Base-by-base conservation (phyloP, 2,113 vertebrate species). In the Campylorhamphus procurvoides region DNA sequence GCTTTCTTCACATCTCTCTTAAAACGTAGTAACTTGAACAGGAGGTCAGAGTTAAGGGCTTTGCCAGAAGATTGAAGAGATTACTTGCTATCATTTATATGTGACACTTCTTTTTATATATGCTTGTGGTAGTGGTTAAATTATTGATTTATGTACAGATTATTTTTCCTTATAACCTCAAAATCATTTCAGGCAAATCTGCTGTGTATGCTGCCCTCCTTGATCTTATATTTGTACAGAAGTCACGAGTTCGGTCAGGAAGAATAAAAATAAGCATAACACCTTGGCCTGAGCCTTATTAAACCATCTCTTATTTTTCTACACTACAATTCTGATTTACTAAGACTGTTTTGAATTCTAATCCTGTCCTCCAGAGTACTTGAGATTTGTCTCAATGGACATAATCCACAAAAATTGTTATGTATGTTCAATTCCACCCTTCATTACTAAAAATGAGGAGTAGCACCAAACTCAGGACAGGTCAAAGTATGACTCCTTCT, bases 1-100 rank as follows among this genome's bases (percentile, higher is more conserved):
- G 60, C 22, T 90, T 95, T 84, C 76, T 59, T 94, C 83, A 55
- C 44, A 55, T 74, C 75, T 86, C 35, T 84, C 47, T 90, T 88
- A 81, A 93, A 94, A 92, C 18, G 29, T n/a, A 63, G 67, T n/a
- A 90, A 80, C 59, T 35, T 88, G 72, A 92, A 71, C 39, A 55
- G 53, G 9, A 91, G 90, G 67, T 90, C 79, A 77, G 46, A 80
- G 55, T 58, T 84, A 64, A 93, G 47, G 72, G 50, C 33, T 90
- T 86, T 77, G 71, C 64, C 18, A 63, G 72, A 88, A 90, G 82
- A 93, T n/a, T 88, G 92, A 90, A 83, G 80, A 86, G 67, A 92
- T 74, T 74, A 37, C 50, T 74, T 88, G 33, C n/a, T 12, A 2
- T 58, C 42, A 87, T 89, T 96, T 86, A n/a, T 62, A 60, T 44